Base-by-base conservation (phyloP, 1,140 invertebrate species). In the Drosophila oshimai region DNA sequence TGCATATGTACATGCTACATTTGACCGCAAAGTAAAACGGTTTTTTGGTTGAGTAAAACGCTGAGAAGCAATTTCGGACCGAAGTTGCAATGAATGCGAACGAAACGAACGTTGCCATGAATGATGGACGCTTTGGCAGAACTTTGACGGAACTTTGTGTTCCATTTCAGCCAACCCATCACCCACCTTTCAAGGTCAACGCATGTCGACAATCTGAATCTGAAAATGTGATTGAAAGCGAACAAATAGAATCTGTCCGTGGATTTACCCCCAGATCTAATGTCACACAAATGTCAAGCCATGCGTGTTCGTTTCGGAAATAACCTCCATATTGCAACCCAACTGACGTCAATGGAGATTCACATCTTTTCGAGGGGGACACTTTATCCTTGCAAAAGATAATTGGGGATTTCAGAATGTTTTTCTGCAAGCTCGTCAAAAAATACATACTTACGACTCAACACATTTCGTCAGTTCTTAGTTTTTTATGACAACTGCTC, bases 21-120 rank as follows among this genome's bases (percentile, higher is more conserved):
- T 81, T 83, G 77, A 81, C 77, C 77, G 80, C 77, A 81, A 81
- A 83, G 77, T 83, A 83, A 83, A 81, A 81, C 78, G 73, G 54
- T 81, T 83, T 81, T 77, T 55, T 67, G 68, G 67, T 73, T 58
- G 67, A 62, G 73, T 50, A 61, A 72, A 81, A 51, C 72, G 77
- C 45, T 65, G 68, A 81, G 67, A 80, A 76, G 77, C 72, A 61
- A 72, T 81, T 76, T 75, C 58, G 69, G 79, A 75, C 64, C 74
- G 46, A 81, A 80, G 77, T 81, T 80, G 77, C 77, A 81, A 81
- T 76, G 78, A 80, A 62, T 72, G 65, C 53, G 24, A 55, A 54
- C 26, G 62, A n/a, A n/a, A n/a, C n/a, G n/a, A 46, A 54, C 26
- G 62, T 39, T 64, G 24, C 28, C 51, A 72, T 81, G 72, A 79